Evolutionary conservation across 2,113 vertebrate genomes (phyloP), one percentile per base, ranked within the genome.

Genomic region (Phaetusa simplex): DNA sequence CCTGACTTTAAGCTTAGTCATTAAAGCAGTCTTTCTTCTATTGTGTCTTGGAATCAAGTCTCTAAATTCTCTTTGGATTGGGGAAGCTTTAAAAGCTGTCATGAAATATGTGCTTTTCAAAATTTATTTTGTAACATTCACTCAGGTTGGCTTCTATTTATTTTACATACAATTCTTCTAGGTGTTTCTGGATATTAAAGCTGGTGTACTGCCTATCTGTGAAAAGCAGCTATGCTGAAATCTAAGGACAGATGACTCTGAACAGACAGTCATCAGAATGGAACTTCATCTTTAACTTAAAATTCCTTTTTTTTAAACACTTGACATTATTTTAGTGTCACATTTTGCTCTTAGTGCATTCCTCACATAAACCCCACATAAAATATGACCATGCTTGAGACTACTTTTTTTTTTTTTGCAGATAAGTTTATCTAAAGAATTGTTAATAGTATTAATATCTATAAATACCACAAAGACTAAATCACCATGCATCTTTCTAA

Each of bases 371-470:
- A 69, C 70, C 14, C 74, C 83, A 47, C 14, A 18, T 65, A 74
- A 5, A 76, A 6, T 32, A 64, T 6, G 34, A 53, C 5, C 0
- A 0, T 36, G 27, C 49, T 73, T 10, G 2, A 82, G 20, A 47
- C 7, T 12, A 27, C 23, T 38, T 83, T 4, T 9, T 21, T 9
- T 21, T 38, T 56, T 66, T 43, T 72, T 8, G 18, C 67, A 43
- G 40, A 26, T 14, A 45, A 26, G 4, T 23, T 24, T 50, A 42
- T 23, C 26, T 70, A 16, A 43, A 78, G 5, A 42, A 23, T 58
- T 53, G 3, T 34, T 78, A 59, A 61, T 50, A 27, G 14, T 66
- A 21, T 92, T 88, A 47, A 16, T 88, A 42, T 13, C 12, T 59
- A 18, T 65, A 82, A 87, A 76, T 69, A n/a, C 9, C 30, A 20